Evolutionary conservation across 2,888 invertebrate species (phyloP).

Genomic region (Neocrepidodera transversa): DNA sequence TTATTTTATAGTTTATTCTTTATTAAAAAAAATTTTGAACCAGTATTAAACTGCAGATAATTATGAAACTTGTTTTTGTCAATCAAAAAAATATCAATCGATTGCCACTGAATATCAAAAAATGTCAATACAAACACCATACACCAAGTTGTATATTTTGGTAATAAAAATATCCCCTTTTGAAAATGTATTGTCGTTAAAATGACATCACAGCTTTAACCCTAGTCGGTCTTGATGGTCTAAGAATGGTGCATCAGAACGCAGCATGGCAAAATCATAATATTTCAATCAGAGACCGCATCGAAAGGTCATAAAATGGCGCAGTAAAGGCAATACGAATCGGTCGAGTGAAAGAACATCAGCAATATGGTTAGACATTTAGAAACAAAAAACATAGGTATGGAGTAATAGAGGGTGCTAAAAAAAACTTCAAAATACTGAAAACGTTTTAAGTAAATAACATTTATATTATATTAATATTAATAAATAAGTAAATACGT

Average conservation of each 20-base stretch:
- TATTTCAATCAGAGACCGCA: constrained; percentile 45
- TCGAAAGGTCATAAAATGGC: constrained; percentile 30
- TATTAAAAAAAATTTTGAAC: too few species aligned
- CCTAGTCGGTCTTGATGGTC: background rate
- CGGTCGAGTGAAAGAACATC: constrained; percentile 43
- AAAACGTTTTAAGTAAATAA: too few species aligned
- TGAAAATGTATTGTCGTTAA: constrained; percentile 16
- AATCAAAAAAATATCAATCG: too few species aligned
- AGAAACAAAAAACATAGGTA: constrained; percentile 50
- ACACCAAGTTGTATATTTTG: background rate
- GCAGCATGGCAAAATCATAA: constrained; percentile 38
- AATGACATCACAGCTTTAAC: constrained; percentile 8
- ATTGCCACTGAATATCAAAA: too few species aligned
- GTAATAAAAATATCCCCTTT: background rate
- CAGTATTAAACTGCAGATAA: too few species aligned
- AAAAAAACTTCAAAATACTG: too few species aligned
- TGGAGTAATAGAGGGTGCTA: background rate
- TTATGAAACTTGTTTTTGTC: too few species aligned
- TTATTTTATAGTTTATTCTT: too few species aligned
- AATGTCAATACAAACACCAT: too few species aligned
- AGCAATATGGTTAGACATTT: constrained; percentile 53
- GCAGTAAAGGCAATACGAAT: constrained; percentile 41
- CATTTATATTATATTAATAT: too few species aligned
- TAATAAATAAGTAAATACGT: too few species aligned
- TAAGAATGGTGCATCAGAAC: constrained; percentile 17